Percentiles rank a stretch among this genome's conserved stretches.
phyloP scores from a whole-genome alignment of 2,797 vertebrate species.

The Nyctalus aviator region DNA sequence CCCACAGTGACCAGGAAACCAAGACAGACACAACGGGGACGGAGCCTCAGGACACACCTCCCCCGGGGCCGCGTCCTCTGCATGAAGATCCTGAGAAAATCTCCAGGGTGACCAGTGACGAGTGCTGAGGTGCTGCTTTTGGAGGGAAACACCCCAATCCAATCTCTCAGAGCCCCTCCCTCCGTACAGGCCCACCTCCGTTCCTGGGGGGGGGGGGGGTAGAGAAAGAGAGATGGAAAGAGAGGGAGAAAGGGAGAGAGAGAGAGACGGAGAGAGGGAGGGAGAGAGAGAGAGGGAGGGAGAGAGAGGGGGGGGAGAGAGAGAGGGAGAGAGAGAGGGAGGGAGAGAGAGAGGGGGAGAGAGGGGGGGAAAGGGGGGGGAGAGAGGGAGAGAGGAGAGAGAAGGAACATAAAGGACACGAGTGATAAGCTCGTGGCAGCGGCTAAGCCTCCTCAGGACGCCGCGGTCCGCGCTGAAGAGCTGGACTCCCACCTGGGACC shows the following conservation, averaged over 20 bases:
- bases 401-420: neutral
- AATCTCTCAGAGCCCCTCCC: neutral
- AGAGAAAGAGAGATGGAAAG: too few relatives aligned
- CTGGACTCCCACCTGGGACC: too few relatives aligned
- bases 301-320: too few relatives aligned
- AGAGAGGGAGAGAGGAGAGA: neutral
- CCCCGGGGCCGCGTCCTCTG: neutral
- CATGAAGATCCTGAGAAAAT: neutral
- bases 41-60: fast-evolving
- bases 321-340: too few relatives aligned
- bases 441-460: too few relatives aligned
- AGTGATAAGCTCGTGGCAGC: neutral
- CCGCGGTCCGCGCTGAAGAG: neutral
- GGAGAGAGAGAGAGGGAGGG: too few relatives aligned
- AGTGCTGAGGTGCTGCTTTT: neutral
- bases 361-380: too few relatives aligned
- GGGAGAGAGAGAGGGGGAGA: too few relatives aligned
- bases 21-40: too few relatives aligned
- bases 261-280: too few relatives aligned
- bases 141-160: neutral
- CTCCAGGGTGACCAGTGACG: neutral
- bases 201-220: too few relatives aligned
- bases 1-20: neutral
- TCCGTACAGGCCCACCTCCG: fast-evolving
- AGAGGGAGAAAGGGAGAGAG: too few relatives aligned